These are phyloP conservation scores for Polietes domitor DNA, from an alignment of 2,888 invertebrate genomes.

Conservation along the genomic window DNA sequence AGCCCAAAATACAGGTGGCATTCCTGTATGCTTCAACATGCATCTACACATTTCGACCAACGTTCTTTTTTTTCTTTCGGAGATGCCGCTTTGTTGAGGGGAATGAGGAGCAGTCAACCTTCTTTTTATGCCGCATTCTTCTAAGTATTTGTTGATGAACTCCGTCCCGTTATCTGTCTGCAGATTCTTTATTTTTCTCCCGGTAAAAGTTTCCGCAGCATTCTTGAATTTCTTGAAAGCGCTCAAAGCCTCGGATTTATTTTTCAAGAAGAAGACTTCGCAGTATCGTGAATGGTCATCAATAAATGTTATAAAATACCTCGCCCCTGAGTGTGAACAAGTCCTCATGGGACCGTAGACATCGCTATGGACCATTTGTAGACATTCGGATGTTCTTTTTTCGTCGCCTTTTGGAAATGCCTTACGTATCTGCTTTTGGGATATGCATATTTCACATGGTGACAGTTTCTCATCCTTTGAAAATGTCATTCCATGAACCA, in stretches of 20 bases:
- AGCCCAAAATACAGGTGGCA: slow-evolving; percentile 33
- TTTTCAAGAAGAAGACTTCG: slow-evolving; percentile 52
- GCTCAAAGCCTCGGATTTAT: slow-evolving; percentile 54
- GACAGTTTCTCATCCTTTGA: slow-evolving; percentile 32
- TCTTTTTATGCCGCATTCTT: too few species aligned
- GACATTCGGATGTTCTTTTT: slow-evolving; percentile 26
- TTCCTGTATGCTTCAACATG: too few species aligned
- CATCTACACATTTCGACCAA: too few species aligned
- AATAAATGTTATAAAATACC: slow-evolving; percentile 54
- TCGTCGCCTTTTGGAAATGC: slow-evolving; percentile 17
- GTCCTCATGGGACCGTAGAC: slow-evolving; percentile 56
- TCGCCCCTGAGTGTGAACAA: slow-evolving; percentile 31
- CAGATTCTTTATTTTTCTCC: slow-evolving; percentile 51
- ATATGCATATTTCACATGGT: slow-evolving; percentile 50
- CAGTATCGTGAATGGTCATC: slow-evolving; percentile 52
- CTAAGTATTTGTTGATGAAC: too few species aligned
- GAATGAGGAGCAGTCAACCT: too few species aligned
- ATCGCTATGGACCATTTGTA: slow-evolving; percentile 57
- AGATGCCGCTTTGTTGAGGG: too few species aligned
- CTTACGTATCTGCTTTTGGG: slow-evolving; percentile 55
- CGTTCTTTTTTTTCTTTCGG: too few species aligned
- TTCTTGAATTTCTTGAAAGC: slow-evolving; percentile 53
- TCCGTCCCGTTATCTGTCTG: too few species aligned
- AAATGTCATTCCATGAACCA: neutral
- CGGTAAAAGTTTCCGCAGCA: slow-evolving; percentile 51